Conservation (phyloP, 37 sponge, comb jelly and placozoan species). For the Diacarnus erythraeanus region DNA sequence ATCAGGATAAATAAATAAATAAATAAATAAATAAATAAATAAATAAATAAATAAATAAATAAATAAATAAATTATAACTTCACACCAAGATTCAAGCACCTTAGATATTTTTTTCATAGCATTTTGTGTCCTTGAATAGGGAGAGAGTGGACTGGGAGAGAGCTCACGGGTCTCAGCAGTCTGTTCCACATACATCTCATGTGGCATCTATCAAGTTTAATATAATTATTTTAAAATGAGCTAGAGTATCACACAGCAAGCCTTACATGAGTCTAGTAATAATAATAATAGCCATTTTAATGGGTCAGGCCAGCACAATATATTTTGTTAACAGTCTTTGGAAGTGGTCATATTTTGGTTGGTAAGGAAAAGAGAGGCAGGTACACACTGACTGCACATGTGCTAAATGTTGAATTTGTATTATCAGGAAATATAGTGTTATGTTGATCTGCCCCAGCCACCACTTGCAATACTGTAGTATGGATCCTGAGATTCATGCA, state of each 20-base stretch:
- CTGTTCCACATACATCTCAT: constrained; percentile 16
- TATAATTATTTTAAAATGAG: background rate
- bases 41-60: background rate
- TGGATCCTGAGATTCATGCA: no score
- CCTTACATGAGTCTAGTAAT: no score
- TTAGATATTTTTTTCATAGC: background rate
- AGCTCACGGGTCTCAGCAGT: background rate
- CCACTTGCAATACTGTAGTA: no score
- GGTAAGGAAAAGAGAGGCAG: no score
- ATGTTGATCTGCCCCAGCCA: no score
- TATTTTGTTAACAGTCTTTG: no score
- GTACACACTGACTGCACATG: no score
- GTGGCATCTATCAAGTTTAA: constrained; percentile 10
- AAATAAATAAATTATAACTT: no score
- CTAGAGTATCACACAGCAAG: background rate
- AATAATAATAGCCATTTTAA: background rate
- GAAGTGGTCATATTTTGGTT: no score
- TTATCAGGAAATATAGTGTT: background rate
- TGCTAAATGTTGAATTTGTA: background rate
- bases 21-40: background rate
- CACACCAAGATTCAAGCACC: no score
- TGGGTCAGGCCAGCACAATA: no score
- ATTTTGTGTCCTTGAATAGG: constrained; percentile 4
- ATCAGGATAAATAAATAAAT: background rate
- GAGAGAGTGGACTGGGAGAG: constrained; percentile 14